These are phyloP conservation scores for Blastobasis adustella DNA, from an alignment of 2,888 invertebrate genomes.

Conservation along the genomic window DNA sequence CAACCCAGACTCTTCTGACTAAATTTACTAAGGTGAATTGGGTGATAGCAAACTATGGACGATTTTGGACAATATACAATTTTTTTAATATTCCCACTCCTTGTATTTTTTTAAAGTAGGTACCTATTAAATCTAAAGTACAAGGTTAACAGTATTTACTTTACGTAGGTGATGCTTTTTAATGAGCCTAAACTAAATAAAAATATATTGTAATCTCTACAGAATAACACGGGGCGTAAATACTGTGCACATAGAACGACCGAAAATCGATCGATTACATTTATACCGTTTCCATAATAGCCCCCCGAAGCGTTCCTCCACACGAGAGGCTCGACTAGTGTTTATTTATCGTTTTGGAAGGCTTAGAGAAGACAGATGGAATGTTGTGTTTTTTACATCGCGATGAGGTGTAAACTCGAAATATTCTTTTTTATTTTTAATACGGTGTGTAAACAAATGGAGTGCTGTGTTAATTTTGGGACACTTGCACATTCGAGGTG, in stretches of 20 bases:
- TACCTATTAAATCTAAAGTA: too few species aligned
- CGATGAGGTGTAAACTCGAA: slow-evolving; percentile 60
- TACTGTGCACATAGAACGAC: neutral
- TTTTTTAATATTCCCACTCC: too few species aligned
- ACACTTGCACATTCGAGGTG: slow-evolving; percentile 12
- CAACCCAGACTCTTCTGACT: too few species aligned
- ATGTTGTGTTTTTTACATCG: slow-evolving; percentile 62
- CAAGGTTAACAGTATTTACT: too few species aligned
- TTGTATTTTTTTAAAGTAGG: too few species aligned
- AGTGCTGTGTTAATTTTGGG: slow-evolving; percentile 32
- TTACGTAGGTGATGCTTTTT: too few species aligned
- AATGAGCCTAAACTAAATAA: too few species aligned
- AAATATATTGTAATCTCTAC: too few species aligned
- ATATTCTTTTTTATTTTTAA: slow-evolving; percentile 48
- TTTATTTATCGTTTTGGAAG: slow-evolving; percentile 73
- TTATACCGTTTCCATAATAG: slow-evolving; percentile 26
- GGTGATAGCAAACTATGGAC: too few species aligned
- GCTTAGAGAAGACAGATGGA: slow-evolving; percentile 69
- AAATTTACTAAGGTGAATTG: too few species aligned
- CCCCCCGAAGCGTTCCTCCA: slow-evolving; percentile 37
- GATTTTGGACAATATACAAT: too few species aligned
- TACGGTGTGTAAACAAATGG: slow-evolving; percentile 43
- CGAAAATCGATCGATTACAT: slow-evolving; percentile 2
- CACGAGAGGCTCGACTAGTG: slow-evolving; percentile 57
- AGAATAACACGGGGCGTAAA: too few species aligned